phyloP scores from a whole-genome alignment of 1,140 invertebrate genomes.

The Paraescarpia echinospica region DNA sequence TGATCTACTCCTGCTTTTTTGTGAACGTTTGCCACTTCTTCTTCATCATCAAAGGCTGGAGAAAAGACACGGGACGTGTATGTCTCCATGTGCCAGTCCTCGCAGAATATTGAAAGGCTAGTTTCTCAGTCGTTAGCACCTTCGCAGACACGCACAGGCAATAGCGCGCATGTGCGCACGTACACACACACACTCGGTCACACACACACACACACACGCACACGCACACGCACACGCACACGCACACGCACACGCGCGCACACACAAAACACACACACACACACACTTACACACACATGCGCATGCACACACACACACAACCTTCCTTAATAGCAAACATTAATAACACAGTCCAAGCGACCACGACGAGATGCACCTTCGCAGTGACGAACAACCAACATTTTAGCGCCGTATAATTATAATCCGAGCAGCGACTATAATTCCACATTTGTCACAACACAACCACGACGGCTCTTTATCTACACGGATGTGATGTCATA shows the following conservation, averaged over 20 bases:
- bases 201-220: neutral
- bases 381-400: neutral
- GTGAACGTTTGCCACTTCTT: too few relatives aligned
- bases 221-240: neutral
- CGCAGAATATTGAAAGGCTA: too few relatives aligned
- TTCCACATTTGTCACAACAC: neutral
- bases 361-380: neutral
- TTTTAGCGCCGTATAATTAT: neutral
- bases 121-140: neutral
- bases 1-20: too few relatives aligned
- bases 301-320: neutral
- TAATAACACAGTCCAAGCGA: too few relatives aligned
- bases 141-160: neutral
- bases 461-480: neutral
- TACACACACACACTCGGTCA: neutral
- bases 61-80: too few relatives aligned
- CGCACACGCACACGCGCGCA: neutral
- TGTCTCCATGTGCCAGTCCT: too few relatives aligned
- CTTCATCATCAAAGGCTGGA: too few relatives aligned
- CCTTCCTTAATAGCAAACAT: too few relatives aligned
- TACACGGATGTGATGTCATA: neutral
- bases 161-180: neutral
- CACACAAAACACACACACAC: neutral
- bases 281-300: neutral
- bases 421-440: neutral